Base-by-base conservation (phyloP, 2,888 invertebrate genomes). In the Andrena dorsata region DNA sequence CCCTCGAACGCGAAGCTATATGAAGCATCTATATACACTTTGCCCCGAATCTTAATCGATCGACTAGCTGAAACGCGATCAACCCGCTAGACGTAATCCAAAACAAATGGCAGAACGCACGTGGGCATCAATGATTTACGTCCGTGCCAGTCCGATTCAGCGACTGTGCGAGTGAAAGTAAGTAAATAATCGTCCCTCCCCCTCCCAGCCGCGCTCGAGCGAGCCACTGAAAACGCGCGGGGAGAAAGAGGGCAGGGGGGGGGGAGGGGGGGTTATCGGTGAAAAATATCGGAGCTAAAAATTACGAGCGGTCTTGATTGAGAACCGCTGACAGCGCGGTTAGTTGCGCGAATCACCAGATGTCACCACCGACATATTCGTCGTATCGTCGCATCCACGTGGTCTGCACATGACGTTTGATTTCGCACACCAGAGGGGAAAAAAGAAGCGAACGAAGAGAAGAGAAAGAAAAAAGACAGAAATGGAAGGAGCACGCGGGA, bases 111-210 rank as follows among this genome's bases (percentile, higher is more conserved):
- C 75, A 41, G 16, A 58, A 77, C 74, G 53, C 78, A 81, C 76
- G 75, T 69, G 77, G 70, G 30, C 71, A 47, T 75, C 60, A 61
- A 83, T 80, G 76, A 85, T 83, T 83, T 80, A 83, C 73, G 77
- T 80, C 53, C 68, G 64, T 66, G 70, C 70, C 61, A 74, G 63
- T 47, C 5, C 68, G 68, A 77, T 78, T 58, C 63, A 68, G 66
- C 64, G 53, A 80, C 80, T 72, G 81, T 79, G 74, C 80, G 82
- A 89, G 91, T 90, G 91, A 92, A 92, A 92, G 91, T 90, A 89
- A 87, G 87, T 82, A 87, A 90, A 89, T 90, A 87, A 91, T 90
- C 89, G 84, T 79, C 78, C 70, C 83, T 83, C 89, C 86, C 85
- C 84, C 80, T 86, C 60, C 20, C 26, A 23, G 13, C 10, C 30